These are phyloP conservation scores for Cyphomyrmex costatus DNA, from an alignment of 1,140 invertebrate genomes.

Conservation along the genomic window DNA sequence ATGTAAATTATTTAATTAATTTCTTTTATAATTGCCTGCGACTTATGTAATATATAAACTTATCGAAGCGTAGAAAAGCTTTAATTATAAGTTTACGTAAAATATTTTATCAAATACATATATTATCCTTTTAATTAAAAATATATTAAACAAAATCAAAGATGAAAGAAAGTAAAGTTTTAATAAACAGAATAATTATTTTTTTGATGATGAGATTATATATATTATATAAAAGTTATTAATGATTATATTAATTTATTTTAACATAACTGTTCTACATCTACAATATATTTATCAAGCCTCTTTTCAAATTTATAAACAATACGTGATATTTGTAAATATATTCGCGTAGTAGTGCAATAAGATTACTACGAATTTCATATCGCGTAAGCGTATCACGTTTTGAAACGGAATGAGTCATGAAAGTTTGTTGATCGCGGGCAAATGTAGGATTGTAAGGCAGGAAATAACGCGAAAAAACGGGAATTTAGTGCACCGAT, in stretches of 20 bases:
- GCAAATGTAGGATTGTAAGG: background rate
- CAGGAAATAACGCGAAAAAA: background rate
- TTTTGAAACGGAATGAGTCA: conserved; percentile 11
- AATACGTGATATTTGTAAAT: background rate
- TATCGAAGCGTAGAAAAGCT: background rate
- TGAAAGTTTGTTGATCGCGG: conserved; percentile 41
- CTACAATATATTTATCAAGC: background rate
- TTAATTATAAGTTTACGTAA: background rate
- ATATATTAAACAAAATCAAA: background rate
- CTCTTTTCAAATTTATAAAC: background rate
- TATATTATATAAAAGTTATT: background rate
- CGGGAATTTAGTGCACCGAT: background rate
- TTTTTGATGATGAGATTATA: background rate
- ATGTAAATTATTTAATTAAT: conserved; percentile 27
- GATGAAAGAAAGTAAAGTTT: background rate
- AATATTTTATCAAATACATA: background rate
- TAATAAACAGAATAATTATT: background rate
- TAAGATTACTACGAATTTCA: conserved; percentile 20
- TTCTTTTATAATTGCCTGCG: background rate
- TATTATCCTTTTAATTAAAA: background rate
- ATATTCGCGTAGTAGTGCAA: background rate
- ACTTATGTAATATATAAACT: conserved; percentile 15
- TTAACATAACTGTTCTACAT: background rate
- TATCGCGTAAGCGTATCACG: background rate
- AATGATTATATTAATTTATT: background rate